These are phyloP conservation scores for Griposia aprilina DNA, from an alignment of 2,888 invertebrate species.

Conservation along the genomic window DNA sequence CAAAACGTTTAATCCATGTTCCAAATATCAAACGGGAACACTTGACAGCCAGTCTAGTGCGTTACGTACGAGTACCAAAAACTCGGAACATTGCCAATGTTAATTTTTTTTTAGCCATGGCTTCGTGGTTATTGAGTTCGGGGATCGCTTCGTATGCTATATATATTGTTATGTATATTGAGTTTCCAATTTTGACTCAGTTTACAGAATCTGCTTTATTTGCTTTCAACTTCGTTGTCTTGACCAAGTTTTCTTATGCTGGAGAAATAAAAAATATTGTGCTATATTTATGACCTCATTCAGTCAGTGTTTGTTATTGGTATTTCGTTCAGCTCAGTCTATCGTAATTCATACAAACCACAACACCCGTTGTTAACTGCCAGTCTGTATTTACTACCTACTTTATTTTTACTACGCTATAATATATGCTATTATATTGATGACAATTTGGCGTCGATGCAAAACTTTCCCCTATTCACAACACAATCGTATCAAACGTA, in stretches of 20 bases:
- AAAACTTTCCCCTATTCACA: constrained; percentile 38
- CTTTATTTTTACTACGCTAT: constrained; percentile 27
- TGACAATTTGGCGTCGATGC: constrained; percentile 36
- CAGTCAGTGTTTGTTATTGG: neutral
- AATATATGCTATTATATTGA: constrained; percentile 12
- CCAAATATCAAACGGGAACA: constrained; percentile 66
- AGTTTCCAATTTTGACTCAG: neutral
- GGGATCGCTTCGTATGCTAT: constrained; percentile 30
- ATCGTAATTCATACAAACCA: constrained; percentile 31
- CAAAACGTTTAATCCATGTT: constrained; percentile 62
- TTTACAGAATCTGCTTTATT: neutral
- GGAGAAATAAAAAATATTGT: neutral
- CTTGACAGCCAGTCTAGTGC: constrained; percentile 70
- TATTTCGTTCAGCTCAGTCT: constrained; percentile 7
- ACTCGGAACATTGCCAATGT: constrained; percentile 81
- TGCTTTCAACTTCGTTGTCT: neutral
- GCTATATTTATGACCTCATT: neutral
- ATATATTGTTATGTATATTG: no score
- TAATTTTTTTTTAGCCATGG: constrained; percentile 68
- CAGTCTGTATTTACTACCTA: constrained; percentile 35
- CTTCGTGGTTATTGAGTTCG: constrained; percentile 49
- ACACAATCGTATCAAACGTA: constrained; percentile 22
- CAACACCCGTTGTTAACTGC: constrained; percentile 13
- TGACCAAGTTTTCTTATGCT: neutral
- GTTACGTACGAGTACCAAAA: constrained; percentile 69